phyloP scores from a whole-genome alignment of 2,797 vertebrate species.

The Cheirogaleus major region DNA sequence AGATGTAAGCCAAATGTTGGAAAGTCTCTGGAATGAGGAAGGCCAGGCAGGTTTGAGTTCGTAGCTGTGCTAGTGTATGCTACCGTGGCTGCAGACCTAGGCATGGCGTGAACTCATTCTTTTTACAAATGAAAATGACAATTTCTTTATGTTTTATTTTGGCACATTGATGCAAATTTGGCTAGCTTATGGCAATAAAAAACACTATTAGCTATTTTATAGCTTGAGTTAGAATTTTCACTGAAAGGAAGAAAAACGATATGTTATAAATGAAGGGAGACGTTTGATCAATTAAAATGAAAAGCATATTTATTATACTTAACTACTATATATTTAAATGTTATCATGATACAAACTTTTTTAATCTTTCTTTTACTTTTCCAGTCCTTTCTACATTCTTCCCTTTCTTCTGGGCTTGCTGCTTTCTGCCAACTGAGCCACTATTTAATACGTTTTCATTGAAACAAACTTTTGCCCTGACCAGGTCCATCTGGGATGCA shows the following conservation, averaged over 20 bases:
- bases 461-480: constrained; percentile 59
- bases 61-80: not conserved
- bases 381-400: not conserved
- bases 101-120: constrained; percentile 13
- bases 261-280: constrained; percentile 61
- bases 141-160: constrained; percentile 67
- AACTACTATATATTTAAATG: constrained; percentile 50
- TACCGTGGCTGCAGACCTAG: constrained; percentile 45
- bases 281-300: constrained; percentile 36
- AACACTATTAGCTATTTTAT: constrained; percentile 64
- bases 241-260: constrained; percentile 64
- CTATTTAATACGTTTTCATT: constrained; percentile 62
- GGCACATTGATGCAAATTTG: constrained; percentile 34
- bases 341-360: constrained; percentile 58
- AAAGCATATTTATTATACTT: constrained; percentile 52
- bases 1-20: constrained; percentile 30
- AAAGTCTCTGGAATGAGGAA: not conserved
- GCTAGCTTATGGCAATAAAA: constrained; percentile 59
- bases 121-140: constrained; percentile 51
- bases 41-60: constrained; percentile 12
- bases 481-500: constrained; percentile 31
- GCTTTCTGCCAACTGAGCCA: constrained; percentile 51
- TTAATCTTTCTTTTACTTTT: constrained; percentile 14
- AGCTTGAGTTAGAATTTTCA: constrained; percentile 56
- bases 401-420: not conserved